Conservation (phyloP, 2,797 vertebrate genomes). For the Glossophaga mutica region DNA sequence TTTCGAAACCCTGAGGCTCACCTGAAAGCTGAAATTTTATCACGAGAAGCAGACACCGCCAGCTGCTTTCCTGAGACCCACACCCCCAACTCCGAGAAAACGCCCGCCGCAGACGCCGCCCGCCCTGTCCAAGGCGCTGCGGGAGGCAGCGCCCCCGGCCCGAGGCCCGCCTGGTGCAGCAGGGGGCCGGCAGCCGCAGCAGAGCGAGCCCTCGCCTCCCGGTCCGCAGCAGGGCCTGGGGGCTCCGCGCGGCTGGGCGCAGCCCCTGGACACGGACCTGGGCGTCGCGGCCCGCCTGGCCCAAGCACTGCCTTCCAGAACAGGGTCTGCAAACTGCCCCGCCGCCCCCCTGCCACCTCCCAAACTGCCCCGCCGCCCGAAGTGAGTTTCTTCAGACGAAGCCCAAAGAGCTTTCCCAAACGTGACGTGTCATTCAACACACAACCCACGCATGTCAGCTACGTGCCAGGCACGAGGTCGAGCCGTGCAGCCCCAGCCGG, state of each 20-base stretch:
- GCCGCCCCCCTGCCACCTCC: not conserved
- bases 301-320: not conserved
- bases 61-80: not conserved
- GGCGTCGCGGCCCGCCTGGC: too few relatives aligned
- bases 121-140: too few relatives aligned
- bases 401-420: not conserved
- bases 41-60: not conserved
- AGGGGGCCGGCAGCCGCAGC: too few relatives aligned
- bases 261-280: too few relatives aligned
- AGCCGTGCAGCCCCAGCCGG: rapidly evolving
- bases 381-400: not conserved
- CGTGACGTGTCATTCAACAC: not conserved
- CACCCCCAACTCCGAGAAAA: not conserved
- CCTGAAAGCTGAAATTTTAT: not conserved
- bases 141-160: not conserved
- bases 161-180: rapidly evolving
- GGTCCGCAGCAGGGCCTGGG: not conserved
- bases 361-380: not conserved
- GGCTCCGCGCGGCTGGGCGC: not conserved
- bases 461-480: too few relatives aligned
- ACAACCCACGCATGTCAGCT: not conserved
- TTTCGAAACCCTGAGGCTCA: not conserved
- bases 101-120: not conserved
- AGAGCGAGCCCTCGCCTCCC: too few relatives aligned
- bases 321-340: not conserved